A percentile compares a stretch with the other conserved stretches of the same genome.
Evolutionary conservation across 2,113 vertebrate genomes (phyloP).

Genomic region (Sorex araneus): DNA sequence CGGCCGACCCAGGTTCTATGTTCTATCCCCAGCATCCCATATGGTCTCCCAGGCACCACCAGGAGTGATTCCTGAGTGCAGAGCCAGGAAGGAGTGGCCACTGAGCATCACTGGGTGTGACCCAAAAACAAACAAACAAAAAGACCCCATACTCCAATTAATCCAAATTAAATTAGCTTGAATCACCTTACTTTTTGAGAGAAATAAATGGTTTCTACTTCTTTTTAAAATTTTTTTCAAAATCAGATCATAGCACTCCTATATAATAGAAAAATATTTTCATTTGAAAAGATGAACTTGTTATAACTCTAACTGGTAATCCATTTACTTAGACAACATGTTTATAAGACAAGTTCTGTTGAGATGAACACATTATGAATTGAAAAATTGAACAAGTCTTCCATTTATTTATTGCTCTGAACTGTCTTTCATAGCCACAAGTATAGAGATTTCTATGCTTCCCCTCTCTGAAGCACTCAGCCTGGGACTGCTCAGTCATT

Average conservation of each 20-base stretch:
- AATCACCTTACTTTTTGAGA: conserved; percentile 31
- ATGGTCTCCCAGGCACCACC: too few species aligned
- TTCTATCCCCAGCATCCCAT: too few species aligned
- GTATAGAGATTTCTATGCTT: background rate
- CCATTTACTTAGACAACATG: background rate
- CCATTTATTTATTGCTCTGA: background rate
- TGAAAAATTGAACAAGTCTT: background rate
- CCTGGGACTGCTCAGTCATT: background rate
- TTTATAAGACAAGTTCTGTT: conserved; percentile 3
- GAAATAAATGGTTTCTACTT: conserved; percentile 13
- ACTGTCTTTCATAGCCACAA: background rate
- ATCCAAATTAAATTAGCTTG: conserved; percentile 45
- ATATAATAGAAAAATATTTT: background rate
- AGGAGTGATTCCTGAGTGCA: too few species aligned
- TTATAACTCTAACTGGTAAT: background rate
- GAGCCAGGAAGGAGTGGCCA: too few species aligned
- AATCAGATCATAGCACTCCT: conserved; percentile 3
- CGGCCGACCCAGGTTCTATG: too few species aligned
- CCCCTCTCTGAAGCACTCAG: too few species aligned
- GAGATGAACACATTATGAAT: background rate
- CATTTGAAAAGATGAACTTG: background rate
- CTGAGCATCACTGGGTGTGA: too few species aligned
- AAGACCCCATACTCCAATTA: background rate
- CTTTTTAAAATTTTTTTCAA: background rate
- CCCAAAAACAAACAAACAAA: too few species aligned